phyloP scores from a whole-genome alignment of 2,888 invertebrate genomes.

The Diplolepis rosae region DNA sequence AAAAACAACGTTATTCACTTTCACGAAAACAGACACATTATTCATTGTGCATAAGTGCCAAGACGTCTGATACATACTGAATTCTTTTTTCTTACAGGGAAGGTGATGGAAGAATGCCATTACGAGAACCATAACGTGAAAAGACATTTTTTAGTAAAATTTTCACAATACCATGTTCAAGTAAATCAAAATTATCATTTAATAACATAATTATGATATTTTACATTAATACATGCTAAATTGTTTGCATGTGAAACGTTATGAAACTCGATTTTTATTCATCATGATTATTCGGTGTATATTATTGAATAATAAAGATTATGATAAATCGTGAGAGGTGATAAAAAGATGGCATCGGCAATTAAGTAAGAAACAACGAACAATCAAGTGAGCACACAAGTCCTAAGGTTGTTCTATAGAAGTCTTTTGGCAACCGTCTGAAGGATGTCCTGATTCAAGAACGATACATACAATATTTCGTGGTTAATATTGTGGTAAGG shows the following conservation, averaged over 20 bases:
- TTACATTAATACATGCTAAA: too few species aligned
- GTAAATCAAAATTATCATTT: background rate
- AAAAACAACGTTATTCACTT: too few species aligned
- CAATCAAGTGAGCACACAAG: too few species aligned
- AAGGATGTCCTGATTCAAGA: too few species aligned
- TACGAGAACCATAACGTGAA: slow-evolving; percentile 33
- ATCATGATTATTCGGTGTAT: background rate
- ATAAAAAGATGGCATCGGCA: slow-evolving; percentile 2
- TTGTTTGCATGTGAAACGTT: slow-evolving; percentile 25
- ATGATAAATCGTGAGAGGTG: background rate
- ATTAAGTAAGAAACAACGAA: slow-evolving; percentile 12
- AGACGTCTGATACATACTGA: too few species aligned
- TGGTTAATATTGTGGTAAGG: too few species aligned
- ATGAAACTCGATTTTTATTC: slow-evolving; percentile 16
- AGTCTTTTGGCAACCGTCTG: too few species aligned
- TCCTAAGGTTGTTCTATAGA: too few species aligned
- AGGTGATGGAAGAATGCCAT: slow-evolving; percentile 22
- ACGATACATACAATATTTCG: too few species aligned
- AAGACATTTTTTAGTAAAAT: background rate
- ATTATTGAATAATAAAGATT: background rate
- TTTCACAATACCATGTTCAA: background rate
- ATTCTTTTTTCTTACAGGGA: too few species aligned
- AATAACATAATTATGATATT: background rate
- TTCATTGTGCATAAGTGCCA: too few species aligned
- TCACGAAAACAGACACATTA: too few species aligned